Base-by-base conservation (phyloP, 2,888 invertebrate species). In the Tetranychus piercei region DNA sequence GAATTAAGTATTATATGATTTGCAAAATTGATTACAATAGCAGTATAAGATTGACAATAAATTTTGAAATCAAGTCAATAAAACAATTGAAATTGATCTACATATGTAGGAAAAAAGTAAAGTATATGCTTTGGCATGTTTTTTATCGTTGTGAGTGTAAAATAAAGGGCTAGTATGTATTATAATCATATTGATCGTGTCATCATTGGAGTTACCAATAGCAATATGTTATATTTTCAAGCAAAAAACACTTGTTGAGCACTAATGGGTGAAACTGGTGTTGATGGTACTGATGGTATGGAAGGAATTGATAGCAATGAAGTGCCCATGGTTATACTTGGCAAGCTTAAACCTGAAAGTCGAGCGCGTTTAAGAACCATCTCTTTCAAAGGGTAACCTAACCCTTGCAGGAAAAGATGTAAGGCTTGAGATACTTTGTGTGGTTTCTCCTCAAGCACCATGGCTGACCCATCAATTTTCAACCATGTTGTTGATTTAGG, bases 401-500 rank as follows among this genome's bases (percentile, higher is more conserved):
- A 92, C 80, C 99, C 97, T 85, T 99, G 97, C 80, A 99, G 86
- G 86, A 99, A 99, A 79, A 99, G 88, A 82, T 94, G 88, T 86
- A 99, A 91, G 70, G 96, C 95, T 85, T 97, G 94, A 79, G 93
- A 90, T 79, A 96, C 89, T 87, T 95, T 96, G 78, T 88, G 92
- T 8, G 97, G 97, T 82, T 94, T 92, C 83, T 99, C 99, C 83
- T 99, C 97, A 79, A 97, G 85, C 22, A 96, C 94, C 90, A 96
- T 90, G 78, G 94, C 95, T 82, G 94, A 94, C 82, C 96, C 96
- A 65, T 93, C 71, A 75, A 84, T 84, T 81, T 97, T 97, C 90
- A 99, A 92, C 94, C 96, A 99, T 76, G 95, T 92, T 71, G 94
- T 93, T 82, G 90, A 92, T 79, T 90, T 88, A 9, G 97, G 97